phyloP scores from a whole-genome alignment of 2,888 invertebrate genomes.

The Rotaria socialis region DNA sequence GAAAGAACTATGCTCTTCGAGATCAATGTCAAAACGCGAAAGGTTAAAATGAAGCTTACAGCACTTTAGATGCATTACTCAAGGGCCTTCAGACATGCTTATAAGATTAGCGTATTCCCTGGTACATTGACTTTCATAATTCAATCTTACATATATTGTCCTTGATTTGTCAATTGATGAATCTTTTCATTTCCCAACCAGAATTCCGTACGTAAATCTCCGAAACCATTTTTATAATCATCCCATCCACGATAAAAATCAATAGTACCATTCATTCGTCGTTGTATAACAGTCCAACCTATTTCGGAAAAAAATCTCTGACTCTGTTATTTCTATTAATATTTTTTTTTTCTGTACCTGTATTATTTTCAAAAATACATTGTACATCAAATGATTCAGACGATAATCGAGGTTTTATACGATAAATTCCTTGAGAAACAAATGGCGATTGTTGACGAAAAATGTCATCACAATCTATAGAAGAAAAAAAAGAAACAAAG shows the following conservation, averaged over 20 bases:
- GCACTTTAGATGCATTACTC: no score
- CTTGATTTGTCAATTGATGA: constrained; percentile 68
- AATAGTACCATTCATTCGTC: constrained; percentile 72
- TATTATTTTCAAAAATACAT: constrained; percentile 43
- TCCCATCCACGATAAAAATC: constrained; percentile 80
- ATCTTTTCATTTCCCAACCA: constrained; percentile 84
- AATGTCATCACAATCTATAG: constrained; percentile 33
- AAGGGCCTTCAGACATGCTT: no score
- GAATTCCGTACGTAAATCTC: constrained; percentile 71
- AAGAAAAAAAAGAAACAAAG: constrained; percentile 10
- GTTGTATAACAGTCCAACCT: constrained; percentile 74
- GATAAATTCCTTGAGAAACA: not conserved
- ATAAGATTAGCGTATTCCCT: no score
- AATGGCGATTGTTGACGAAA: not conserved
- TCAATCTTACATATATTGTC: constrained; percentile 50
- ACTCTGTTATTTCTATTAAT: not conserved
- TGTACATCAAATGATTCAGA: constrained; percentile 38
- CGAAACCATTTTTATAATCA: constrained; percentile 78
- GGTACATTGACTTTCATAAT: no score
- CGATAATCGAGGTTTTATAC: constrained; percentile 19
- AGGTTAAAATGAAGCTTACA: no score
- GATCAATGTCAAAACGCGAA: no score
- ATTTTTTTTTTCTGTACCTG: not conserved
- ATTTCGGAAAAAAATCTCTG: not conserved
- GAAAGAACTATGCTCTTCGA: no score